phyloP scores from a whole-genome alignment of 2,113 vertebrate genomes.

The Marmota monax region DNA sequence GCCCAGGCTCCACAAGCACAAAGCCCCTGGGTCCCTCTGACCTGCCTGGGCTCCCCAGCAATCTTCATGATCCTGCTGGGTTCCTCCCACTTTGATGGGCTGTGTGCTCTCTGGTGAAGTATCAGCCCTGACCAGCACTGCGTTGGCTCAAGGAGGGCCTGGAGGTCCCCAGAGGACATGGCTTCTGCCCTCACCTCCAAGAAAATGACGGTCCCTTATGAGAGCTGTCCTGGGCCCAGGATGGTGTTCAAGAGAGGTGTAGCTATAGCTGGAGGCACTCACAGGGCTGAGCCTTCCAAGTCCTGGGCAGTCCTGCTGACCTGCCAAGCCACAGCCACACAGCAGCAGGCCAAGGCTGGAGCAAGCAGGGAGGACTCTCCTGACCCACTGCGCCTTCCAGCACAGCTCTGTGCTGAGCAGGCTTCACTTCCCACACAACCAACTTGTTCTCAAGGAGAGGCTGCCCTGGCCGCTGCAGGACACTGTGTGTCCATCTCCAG shows the following conservation, averaged over 20 bases:
- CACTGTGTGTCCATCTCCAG: accelerated
- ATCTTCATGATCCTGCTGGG: neutral
- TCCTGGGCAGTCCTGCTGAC: neutral
- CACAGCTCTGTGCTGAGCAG: neutral
- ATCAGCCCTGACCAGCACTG: neutral
- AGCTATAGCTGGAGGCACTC: neutral
- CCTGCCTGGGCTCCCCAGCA: neutral
- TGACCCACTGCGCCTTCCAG: no score
- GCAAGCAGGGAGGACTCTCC: neutral
- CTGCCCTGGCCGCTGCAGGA: neutral
- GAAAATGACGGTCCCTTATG: neutral
- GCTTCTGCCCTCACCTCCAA: neutral
- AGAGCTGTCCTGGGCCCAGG: neutral
- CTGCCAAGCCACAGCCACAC: neutral
- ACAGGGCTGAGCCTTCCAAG: accelerated
- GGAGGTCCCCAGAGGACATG: neutral
- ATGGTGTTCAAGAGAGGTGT: neutral
- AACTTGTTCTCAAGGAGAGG: neutral
- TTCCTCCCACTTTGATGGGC: no score
- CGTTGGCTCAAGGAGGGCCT: neutral
- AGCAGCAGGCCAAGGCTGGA: neutral
- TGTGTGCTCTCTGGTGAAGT: neutral
- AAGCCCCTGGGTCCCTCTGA: no score
- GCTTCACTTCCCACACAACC: accelerated
- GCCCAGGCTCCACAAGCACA: neutral